A percentile compares a stretch with the other conserved stretches of the same genome.
These are phyloP conservation scores for Cerceris rybyensis DNA, from an alignment of 2,888 invertebrate genomes.

Conservation along the genomic window DNA sequence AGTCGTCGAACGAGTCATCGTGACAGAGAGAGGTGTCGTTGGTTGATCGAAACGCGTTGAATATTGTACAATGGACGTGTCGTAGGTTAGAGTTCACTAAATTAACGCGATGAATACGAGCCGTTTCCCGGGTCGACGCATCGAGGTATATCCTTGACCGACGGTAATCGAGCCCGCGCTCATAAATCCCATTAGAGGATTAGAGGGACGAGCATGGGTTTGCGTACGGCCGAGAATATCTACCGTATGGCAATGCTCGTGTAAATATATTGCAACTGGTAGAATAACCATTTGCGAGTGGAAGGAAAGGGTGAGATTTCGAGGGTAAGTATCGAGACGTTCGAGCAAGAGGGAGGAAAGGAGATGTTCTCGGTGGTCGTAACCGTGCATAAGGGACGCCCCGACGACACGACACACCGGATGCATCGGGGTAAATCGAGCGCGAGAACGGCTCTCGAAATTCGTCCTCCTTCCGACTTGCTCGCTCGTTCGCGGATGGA, in stretches of 20 bases:
- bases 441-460: slow-evolving; percentile 77
- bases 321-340: slow-evolving; percentile 29
- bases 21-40: no score
- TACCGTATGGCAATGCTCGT: slow-evolving; percentile 40
- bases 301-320: slow-evolving; percentile 11
- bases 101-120: slow-evolving; percentile 73
- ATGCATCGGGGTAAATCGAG: slow-evolving; percentile 70
- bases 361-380: slow-evolving; percentile 17
- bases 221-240: slow-evolving; percentile 54
- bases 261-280: slow-evolving; percentile 64
- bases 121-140: slow-evolving; percentile 60
- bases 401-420: slow-evolving; percentile 57
- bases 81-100: slow-evolving; percentile 56
- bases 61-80: slow-evolving; percentile 3
- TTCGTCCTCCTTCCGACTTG: slow-evolving; percentile 82
- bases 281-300: slow-evolving; percentile 46
- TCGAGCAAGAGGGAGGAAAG: slow-evolving; percentile 15
- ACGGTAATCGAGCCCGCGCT: slow-evolving; percentile 80
- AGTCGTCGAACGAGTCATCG: no score
- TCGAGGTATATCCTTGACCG: slow-evolving; percentile 75
- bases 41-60: no score
- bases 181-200: slow-evolving; percentile 82
- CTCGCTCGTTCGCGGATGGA: slow-evolving; percentile 24
- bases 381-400: slow-evolving; percentile 51
- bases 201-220: slow-evolving; percentile 70